Conservation (phyloP, 2,888 invertebrate species). For the Linnaemya vulpina region DNA sequence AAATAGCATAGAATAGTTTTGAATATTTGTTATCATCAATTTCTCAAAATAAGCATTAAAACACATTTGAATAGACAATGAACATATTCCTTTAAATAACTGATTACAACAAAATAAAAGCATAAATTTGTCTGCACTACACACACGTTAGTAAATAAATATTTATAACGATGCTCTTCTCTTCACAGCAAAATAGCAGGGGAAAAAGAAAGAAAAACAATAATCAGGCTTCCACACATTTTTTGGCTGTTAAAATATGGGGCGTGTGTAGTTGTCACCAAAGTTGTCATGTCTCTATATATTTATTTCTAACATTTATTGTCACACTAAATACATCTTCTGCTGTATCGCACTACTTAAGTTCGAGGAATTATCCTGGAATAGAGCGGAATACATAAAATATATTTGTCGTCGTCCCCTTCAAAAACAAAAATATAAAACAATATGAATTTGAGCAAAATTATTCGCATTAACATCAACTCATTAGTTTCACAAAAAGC, state of each 20-base stretch:
- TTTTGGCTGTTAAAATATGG: conserved; percentile 62
- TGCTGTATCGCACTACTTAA: background rate
- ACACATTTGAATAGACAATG: background rate
- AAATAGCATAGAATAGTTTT: no score
- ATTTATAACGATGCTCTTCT: conserved; percentile 31
- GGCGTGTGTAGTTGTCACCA: conserved; percentile 71
- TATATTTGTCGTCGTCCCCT: conserved; percentile 65
- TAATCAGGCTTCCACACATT: conserved; percentile 52
- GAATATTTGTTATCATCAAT: no score
- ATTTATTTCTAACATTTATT: conserved; percentile 62
- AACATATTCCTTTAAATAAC: conserved; percentile 22
- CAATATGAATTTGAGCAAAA: conserved; percentile 19
- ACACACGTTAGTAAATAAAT: conserved; percentile 17
- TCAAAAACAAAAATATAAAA: no score
- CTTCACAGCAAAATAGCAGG: conserved; percentile 7
- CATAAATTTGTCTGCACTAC: conserved; percentile 16
- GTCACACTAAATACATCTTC: conserved; percentile 53
- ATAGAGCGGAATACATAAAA: conserved; percentile 41
- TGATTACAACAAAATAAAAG: conserved; percentile 7
- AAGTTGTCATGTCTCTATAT: conserved; percentile 61
- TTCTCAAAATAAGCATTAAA: background rate
- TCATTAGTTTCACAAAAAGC: conserved; percentile 63
- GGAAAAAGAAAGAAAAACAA: background rate
- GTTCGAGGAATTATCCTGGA: background rate
- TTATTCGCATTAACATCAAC: conserved; percentile 68